phyloP scores from a whole-genome alignment of 2,797 vertebrate genomes.

The Triplophysa bombifrons region DNA sequence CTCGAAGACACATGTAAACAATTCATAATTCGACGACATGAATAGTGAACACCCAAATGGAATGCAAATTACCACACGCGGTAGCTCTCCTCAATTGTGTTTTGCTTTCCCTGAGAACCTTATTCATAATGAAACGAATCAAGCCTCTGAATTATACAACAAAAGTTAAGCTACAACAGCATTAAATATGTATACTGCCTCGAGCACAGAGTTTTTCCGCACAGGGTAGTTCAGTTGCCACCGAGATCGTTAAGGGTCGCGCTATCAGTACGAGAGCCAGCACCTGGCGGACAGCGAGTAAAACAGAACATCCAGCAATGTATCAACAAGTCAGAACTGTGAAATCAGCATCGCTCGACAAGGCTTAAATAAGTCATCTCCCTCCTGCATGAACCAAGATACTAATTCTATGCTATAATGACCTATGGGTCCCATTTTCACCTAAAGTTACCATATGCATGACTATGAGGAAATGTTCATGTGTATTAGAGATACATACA shows the following conservation, averaged over 20 bases:
- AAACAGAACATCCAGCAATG: background rate
- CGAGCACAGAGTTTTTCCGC: conserved; percentile 54
- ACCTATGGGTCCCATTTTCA: conserved; percentile 9
- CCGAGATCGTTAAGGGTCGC: conserved; percentile 52
- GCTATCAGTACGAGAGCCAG: conserved; percentile 39
- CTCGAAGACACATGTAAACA: conserved; percentile 71
- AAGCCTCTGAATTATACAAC: conserved; percentile 73
- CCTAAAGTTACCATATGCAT: conserved; percentile 1
- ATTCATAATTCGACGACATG: conserved; percentile 63
- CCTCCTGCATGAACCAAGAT: background rate
- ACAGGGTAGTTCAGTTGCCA: conserved; percentile 51
- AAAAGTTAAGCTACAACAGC: conserved; percentile 69
- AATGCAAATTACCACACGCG: conserved; percentile 67
- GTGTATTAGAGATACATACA: conserved; percentile 15
- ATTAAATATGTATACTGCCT: conserved; percentile 70
- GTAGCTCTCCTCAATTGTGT: conserved; percentile 74
- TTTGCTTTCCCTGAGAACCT: conserved; percentile 81
- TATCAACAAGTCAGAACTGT: conserved; percentile 5
- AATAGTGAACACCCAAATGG: conserved; percentile 65
- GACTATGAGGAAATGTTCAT: conserved; percentile 1
- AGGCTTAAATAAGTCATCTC: conserved; percentile 3
- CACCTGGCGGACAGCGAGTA: conserved; percentile 19
- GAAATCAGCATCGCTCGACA: background rate
- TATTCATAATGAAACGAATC: conserved; percentile 71
- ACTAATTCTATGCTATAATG: background rate